Percentiles rank a stretch among this genome's conserved stretches.
Evolutionary conservation across 2,797 vertebrate genomes (phyloP).

Genomic region (Mareca strepera): DNA sequence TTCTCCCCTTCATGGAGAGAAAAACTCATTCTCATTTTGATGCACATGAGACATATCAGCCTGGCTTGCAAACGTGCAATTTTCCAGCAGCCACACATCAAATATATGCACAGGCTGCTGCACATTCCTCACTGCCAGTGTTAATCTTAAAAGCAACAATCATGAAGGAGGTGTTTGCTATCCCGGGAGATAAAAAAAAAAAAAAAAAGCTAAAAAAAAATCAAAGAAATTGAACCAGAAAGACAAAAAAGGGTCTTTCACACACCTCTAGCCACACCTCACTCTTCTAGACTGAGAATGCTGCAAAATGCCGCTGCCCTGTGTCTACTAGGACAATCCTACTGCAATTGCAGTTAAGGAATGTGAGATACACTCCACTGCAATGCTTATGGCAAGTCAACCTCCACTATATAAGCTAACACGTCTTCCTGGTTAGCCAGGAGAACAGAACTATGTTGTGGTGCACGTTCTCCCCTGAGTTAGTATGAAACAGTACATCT

Average conservation of each 20-base stretch:
- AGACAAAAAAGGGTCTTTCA: neutral
- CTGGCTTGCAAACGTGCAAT: neutral
- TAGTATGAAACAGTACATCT: conserved; percentile 7
- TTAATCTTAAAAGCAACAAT: neutral
- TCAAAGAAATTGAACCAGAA: neutral
- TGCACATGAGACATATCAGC: neutral
- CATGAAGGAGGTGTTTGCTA: neutral
- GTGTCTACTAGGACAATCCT: neutral
- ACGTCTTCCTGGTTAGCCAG: conserved; percentile 12
- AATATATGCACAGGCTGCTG: fast-evolving
- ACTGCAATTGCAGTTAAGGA: neutral
- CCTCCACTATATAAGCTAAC: neutral
- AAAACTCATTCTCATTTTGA: neutral
- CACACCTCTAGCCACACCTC: neutral
- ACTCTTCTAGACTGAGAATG: neutral
- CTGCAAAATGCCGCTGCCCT: neutral
- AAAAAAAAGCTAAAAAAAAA: neutral
- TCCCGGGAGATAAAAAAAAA: neutral
- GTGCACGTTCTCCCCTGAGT: neutral
- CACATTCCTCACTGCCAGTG: neutral
- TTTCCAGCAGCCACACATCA: neutral
- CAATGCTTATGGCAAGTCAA: neutral
- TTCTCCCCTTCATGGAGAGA: neutral
- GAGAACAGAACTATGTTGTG: neutral
- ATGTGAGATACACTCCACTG: neutral